Base-by-base conservation (phyloP, 2,113 vertebrate species). In the Brevimyrus niger region DNA sequence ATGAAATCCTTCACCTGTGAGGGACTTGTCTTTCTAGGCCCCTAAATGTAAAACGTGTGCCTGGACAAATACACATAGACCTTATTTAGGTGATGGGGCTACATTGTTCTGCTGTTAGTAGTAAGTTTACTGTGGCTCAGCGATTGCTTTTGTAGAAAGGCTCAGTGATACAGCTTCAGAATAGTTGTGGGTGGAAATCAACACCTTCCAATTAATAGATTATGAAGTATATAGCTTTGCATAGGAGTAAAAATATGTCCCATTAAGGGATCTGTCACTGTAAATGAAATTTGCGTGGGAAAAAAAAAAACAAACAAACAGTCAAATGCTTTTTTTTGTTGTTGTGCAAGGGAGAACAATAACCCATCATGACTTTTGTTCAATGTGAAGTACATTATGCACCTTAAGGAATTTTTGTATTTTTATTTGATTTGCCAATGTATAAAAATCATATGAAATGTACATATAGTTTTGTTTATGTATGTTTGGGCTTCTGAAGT, bases 401-500 rank as follows among this genome's bases (percentile, higher is more conserved):
- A 96, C 95, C 95, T 96, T 96, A 96, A 93, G 95, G 94, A 93
- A 94, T 93, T 93, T 95, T 96, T 96, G 96, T 96, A 95, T 94
- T 93, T 94, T 93, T 92, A 88, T 94, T 96, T 95, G 93, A 94
- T 95, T 96, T 96, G 95, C 95, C 94, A 94, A 94, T 95, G 89
- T 93, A 95, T 96, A 94, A 94, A 95, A 93, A 95, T 93, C 94
- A 94, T 90, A 80, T 87, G 85, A 89, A 89, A 87, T 90, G 89
- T 96, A 95, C 96, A 91, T 92, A 93, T 93, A 95, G 95, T 96
- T 96, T 95, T 95, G 95, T 95, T 95, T 93, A 94, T 96, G 95
- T 96, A 95, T 96, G 95, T 96, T 95, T 95, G 94, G 93, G 95
- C 95, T 96, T 96, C 93, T 93, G 93, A 94, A 94, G 92, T 96